These are phyloP conservation scores for Forpus xanthops DNA, from an alignment of 2,797 vertebrate genomes.

Conservation along the genomic window DNA sequence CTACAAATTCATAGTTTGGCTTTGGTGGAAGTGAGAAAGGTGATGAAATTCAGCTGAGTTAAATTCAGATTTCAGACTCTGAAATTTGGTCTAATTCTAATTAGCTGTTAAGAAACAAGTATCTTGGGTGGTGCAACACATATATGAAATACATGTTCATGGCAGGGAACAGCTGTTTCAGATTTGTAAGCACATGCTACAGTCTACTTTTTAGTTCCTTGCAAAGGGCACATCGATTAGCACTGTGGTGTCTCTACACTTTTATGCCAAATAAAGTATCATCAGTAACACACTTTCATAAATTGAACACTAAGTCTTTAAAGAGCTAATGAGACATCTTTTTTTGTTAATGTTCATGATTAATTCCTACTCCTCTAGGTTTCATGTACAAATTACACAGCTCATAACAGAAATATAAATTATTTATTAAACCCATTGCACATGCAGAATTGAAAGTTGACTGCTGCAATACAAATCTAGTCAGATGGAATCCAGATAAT, in stretches of 20 bases:
- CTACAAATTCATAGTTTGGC: not conserved
- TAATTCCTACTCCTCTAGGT: not conserved
- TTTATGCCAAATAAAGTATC: not conserved
- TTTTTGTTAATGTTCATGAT: not conserved
- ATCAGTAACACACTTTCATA: not conserved
- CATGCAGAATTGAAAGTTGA: not conserved
- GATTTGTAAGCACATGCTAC: not conserved
- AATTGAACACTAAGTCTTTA: not conserved
- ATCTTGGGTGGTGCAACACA: not conserved
- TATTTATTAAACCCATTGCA: not conserved
- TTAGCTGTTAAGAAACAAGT: not conserved
- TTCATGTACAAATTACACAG: not conserved
- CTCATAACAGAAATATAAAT: not conserved
- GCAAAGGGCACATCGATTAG: not conserved
- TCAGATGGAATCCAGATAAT: not conserved
- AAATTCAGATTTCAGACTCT: not conserved
- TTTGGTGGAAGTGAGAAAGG: not conserved
- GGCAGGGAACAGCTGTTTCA: not conserved
- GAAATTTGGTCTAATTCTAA: not conserved
- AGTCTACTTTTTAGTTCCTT: not conserved
- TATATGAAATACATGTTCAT: not conserved
- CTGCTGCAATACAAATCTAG: not conserved
- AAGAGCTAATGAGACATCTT: not conserved
- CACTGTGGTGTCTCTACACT: not conserved
- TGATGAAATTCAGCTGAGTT: not conserved